Conservation (phyloP, 2,888 invertebrate species). For the Germaria angustata region DNA sequence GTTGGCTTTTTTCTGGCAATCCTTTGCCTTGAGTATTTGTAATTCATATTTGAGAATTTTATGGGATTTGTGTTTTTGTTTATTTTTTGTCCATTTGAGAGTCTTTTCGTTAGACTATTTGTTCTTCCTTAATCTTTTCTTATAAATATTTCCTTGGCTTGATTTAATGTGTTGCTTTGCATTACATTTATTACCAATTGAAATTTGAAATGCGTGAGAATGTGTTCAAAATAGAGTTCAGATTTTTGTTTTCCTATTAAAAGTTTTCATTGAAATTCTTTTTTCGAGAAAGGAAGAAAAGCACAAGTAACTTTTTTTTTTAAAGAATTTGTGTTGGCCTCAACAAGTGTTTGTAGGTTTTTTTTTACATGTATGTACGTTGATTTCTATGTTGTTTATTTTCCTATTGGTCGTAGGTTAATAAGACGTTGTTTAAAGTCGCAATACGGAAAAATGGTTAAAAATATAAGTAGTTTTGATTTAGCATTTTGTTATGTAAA, state of each 20-base stretch:
- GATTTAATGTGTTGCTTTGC: slow-evolving; percentile 79
- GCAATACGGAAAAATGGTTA: neutral
- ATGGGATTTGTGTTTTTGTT: slow-evolving; percentile 13
- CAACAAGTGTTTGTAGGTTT: slow-evolving; percentile 49
- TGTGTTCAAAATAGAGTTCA: slow-evolving; percentile 71
- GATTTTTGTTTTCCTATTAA: slow-evolving; percentile 4
- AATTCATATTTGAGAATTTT: slow-evolving; percentile 58
- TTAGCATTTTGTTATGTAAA: too few species aligned
- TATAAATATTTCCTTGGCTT: slow-evolving; percentile 69
- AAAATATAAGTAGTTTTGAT: too few species aligned
- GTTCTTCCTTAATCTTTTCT: slow-evolving; percentile 69
- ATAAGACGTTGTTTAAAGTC: slow-evolving; percentile 58
- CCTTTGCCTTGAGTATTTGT: slow-evolving; percentile 17
- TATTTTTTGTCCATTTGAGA: slow-evolving; percentile 1
- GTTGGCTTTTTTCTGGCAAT: slow-evolving; percentile 12
- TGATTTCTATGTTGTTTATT: slow-evolving; percentile 62
- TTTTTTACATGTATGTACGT: too few species aligned
- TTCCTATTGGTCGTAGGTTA: slow-evolving; percentile 63
- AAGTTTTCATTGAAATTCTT: neutral
- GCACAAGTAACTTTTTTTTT: neutral
- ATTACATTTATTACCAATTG: slow-evolving; percentile 79
- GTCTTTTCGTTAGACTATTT: slow-evolving; percentile 11
- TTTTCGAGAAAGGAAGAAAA: neutral
- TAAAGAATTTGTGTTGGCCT: neutral
- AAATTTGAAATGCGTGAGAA: slow-evolving; percentile 79